phyloP scores from a whole-genome alignment of 2,888 invertebrate genomes.

The Ctena decussata region DNA sequence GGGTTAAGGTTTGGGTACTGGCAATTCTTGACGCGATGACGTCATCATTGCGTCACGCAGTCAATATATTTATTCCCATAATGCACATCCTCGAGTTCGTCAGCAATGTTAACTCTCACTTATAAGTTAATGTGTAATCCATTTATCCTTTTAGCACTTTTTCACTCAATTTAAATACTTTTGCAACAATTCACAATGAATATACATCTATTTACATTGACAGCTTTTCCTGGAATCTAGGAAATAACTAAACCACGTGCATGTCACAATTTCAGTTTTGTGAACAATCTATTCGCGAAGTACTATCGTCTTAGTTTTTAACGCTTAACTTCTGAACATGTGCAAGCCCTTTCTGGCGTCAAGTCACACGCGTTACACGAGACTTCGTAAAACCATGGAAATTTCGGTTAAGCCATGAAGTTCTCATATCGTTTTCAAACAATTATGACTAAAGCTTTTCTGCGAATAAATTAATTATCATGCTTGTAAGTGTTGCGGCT shows the following conservation, averaged over 20 bases:
- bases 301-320: too few species aligned
- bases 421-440: too few species aligned
- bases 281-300: too few species aligned
- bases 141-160: slow-evolving; percentile 45
- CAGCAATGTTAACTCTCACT: neutral
- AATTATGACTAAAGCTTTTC: neutral
- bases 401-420: too few species aligned
- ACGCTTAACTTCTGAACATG: too few species aligned
- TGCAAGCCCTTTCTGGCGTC: too few species aligned
- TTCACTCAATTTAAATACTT: slow-evolving; percentile 28
- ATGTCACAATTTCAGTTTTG: too few species aligned
- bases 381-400: too few species aligned
- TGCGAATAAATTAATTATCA: neutral
- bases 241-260: neutral
- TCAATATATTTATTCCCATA: neutral
- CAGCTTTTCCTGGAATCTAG: neutral
- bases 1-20: slow-evolving; percentile 31
- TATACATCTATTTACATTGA: slow-evolving; percentile 1
- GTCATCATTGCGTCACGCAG: neutral
- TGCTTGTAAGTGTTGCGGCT: slow-evolving; percentile 57
- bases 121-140: neutral
- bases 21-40: slow-evolving; percentile 31
- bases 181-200: slow-evolving; percentile 1
- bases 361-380: too few species aligned
- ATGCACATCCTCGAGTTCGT: too few species aligned